Conservation (phyloP, 2,113 vertebrate species). For the Malurus elegans region DNA sequence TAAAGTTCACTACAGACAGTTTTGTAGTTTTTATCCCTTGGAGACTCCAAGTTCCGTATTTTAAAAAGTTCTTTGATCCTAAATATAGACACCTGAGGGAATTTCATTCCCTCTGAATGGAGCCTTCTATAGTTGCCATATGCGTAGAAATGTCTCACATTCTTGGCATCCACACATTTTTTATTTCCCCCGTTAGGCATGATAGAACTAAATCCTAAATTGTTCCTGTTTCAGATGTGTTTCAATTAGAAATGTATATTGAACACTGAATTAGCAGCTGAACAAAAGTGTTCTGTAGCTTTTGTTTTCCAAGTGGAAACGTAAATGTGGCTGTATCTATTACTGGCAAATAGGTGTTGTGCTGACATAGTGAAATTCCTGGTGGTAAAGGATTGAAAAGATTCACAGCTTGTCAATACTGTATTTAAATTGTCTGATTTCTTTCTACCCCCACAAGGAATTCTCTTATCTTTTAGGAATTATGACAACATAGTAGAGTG, state of each 20-base stretch:
- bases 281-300: neutral
- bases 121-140: slow-evolving; percentile 60
- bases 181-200: slow-evolving; percentile 15
- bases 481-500: neutral
- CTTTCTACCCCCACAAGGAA: neutral
- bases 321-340: neutral
- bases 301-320: neutral
- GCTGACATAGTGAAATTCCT: neutral
- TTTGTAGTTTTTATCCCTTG: slow-evolving; percentile 68
- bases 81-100: slow-evolving; percentile 72
- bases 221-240: slow-evolving; percentile 7
- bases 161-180: slow-evolving; percentile 50
- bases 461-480: neutral
- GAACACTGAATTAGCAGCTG: neutral
- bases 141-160: slow-evolving; percentile 54
- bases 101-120: slow-evolving; percentile 63
- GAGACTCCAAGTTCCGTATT: slow-evolving; percentile 69
- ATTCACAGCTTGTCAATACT: neutral
- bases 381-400: neutral
- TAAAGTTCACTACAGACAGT: slow-evolving; percentile 75
- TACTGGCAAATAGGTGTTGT: neutral
- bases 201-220: slow-evolving; percentile 34
- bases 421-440: neutral
- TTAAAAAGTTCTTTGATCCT: slow-evolving; percentile 77
- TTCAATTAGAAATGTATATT: slow-evolving; percentile 11